Percentiles rank a stretch among this genome's conserved stretches.
These are phyloP conservation scores for Cygnus atratus DNA, from an alignment of 2,113 vertebrate species.

Conservation along the genomic window DNA sequence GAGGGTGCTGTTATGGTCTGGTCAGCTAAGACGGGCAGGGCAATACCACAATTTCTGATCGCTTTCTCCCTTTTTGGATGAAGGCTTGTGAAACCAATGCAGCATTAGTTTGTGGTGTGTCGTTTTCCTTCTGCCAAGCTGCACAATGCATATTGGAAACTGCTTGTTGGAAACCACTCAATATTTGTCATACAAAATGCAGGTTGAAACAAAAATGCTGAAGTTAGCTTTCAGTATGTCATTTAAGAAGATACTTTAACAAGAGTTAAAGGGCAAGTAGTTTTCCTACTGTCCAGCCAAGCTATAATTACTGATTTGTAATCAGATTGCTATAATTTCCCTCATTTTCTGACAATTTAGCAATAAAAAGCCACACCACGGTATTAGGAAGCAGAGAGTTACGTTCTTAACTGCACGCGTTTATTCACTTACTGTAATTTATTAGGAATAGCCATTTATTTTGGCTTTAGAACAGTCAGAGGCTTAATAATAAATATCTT, in stretches of 20 bases:
- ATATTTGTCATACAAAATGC: neutral
- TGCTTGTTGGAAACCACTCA: neutral
- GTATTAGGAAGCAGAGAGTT: neutral
- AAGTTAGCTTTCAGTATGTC: neutral
- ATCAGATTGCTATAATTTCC: neutral
- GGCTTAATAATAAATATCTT: conserved; percentile 19
- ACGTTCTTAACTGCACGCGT: neutral
- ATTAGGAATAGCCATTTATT: neutral
- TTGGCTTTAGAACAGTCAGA: neutral
- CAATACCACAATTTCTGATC: neutral
- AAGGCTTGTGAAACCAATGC: neutral
- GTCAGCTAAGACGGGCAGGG: neutral
- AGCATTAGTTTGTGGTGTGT: accelerated
- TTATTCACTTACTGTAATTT: neutral
- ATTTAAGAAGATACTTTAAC: neutral
- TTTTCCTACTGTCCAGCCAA: neutral
- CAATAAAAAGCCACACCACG: neutral
- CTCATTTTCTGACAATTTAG: neutral
- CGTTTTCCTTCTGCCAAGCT: neutral
- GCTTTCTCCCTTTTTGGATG: neutral
- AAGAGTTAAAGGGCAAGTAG: neutral
- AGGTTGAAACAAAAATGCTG: neutral
- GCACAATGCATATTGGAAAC: neutral
- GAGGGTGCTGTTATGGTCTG: accelerated
- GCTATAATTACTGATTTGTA: neutral